A percentile compares a stretch with the other conserved stretches of the same genome.
These are phyloP conservation scores for Emydocephalus ijimae DNA, from an alignment of 2,113 vertebrate species.

Conservation along the genomic window DNA sequence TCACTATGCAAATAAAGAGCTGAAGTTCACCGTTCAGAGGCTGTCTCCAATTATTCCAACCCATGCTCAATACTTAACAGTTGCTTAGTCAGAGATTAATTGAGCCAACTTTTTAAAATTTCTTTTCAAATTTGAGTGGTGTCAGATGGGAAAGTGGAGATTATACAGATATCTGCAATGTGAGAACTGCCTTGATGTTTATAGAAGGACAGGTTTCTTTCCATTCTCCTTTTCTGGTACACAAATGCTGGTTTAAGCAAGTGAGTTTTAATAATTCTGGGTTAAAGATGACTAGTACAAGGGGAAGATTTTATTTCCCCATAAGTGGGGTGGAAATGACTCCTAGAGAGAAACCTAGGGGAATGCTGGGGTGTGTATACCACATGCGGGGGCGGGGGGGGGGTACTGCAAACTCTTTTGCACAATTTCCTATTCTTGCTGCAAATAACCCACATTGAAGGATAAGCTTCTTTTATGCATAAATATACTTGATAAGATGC, in stretches of 20 bases:
- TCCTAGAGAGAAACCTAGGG: too few species aligned
- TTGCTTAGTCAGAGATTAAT: too few species aligned
- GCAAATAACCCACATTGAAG: background rate
- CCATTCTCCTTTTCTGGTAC: background rate
- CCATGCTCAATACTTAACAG: too few species aligned
- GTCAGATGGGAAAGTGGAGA: too few species aligned
- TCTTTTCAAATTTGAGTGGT: background rate
- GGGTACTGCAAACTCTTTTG: background rate
- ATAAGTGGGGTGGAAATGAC: background rate
- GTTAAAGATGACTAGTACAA: background rate
- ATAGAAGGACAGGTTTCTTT: background rate
- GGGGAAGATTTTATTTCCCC: background rate
- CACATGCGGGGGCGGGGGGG: accelerated
- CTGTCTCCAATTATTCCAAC: too few species aligned
- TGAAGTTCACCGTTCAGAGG: too few species aligned
- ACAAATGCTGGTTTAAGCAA: background rate
- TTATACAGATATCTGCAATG: background rate
- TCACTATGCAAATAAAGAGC: too few species aligned
- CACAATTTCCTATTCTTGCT: background rate
- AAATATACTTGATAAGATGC: background rate
- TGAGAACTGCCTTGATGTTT: background rate
- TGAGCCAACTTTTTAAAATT: too few species aligned
- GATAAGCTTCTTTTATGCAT: background rate
- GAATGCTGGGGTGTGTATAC: background rate
- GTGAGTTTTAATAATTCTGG: background rate